These are phyloP conservation scores for Pocillopora damicornis DNA, from an alignment of 64 coral and sea anemone species.

Conservation along the genomic window DNA sequence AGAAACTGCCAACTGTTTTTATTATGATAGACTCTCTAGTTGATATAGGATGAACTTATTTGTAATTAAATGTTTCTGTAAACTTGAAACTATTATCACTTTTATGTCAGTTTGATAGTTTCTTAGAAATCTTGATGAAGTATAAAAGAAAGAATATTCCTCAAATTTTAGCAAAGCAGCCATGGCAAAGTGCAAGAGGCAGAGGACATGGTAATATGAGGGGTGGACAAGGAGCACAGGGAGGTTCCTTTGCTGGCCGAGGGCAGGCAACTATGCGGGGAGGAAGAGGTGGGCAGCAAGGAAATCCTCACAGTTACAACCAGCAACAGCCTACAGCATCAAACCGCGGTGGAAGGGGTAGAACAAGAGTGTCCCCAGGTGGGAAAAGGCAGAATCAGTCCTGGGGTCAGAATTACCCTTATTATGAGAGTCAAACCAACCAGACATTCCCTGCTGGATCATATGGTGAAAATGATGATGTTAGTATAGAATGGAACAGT, in stretches of 20 bases:
- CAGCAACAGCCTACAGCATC: conserved; percentile 2
- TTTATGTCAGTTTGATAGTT: too few species aligned
- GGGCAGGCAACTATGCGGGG: conserved; percentile 31
- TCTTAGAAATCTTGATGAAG: too few species aligned
- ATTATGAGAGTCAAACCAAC: conserved; percentile 7
- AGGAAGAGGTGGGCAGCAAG: conserved; percentile 33
- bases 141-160: background rate
- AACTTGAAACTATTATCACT: too few species aligned
- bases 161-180: background rate
- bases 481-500: conserved; percentile 7
- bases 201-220: conserved; percentile 10
- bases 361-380: conserved; percentile 21
- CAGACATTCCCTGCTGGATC: conserved; percentile 1
- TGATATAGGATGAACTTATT: too few species aligned
- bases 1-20: too few species aligned
- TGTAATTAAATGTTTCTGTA: too few species aligned
- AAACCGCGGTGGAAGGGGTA: conserved; percentile 39
- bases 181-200: background rate
- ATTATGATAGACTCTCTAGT: too few species aligned
- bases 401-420: conserved; percentile 37
- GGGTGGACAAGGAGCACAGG: background rate
- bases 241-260: conserved; percentile 8
- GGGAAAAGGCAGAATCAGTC: conserved; percentile 1
- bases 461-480: background rate
- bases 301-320: background rate